Evolutionary conservation across 2,888 invertebrate genomes (phyloP).

Genomic region (Metallyticus violacea): DNA sequence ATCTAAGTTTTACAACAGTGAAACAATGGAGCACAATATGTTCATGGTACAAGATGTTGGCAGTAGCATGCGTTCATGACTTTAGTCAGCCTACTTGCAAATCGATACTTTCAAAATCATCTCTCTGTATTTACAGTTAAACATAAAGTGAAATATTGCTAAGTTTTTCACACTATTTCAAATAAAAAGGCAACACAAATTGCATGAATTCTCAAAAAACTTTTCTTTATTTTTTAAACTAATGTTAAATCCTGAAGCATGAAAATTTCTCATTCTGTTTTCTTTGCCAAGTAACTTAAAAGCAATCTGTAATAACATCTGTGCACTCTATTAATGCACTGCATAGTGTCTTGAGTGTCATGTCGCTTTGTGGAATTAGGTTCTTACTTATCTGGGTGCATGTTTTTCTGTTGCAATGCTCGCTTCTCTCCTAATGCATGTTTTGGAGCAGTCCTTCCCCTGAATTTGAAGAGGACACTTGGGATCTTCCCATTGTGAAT

Average conservation of each 20-base stretch:
- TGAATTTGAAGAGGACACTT: conserved; percentile 33
- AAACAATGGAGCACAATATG: too few relatives aligned
- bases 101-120: too few relatives aligned
- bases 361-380: not conserved
- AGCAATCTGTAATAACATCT: not conserved
- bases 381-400: not conserved
- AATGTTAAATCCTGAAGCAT: not conserved
- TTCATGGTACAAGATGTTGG: too few relatives aligned
- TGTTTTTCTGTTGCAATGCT: not conserved
- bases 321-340: too few relatives aligned
- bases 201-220: not conserved
- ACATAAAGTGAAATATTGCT: too few relatives aligned
- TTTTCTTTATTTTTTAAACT: not conserved
- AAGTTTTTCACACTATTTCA: too few relatives aligned
- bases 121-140: too few relatives aligned
- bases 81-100: too few relatives aligned
- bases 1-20: too few relatives aligned
- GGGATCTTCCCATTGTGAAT: conserved; percentile 36
- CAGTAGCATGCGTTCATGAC: too few relatives aligned
- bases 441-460: conserved; percentile 26
- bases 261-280: not conserved
- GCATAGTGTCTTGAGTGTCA: too few relatives aligned
- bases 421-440: not conserved
- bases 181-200: not conserved
- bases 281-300: not conserved